Conservation (phyloP, 2,797 vertebrate genomes). For the Odontamblyopus lacepedii region DNA sequence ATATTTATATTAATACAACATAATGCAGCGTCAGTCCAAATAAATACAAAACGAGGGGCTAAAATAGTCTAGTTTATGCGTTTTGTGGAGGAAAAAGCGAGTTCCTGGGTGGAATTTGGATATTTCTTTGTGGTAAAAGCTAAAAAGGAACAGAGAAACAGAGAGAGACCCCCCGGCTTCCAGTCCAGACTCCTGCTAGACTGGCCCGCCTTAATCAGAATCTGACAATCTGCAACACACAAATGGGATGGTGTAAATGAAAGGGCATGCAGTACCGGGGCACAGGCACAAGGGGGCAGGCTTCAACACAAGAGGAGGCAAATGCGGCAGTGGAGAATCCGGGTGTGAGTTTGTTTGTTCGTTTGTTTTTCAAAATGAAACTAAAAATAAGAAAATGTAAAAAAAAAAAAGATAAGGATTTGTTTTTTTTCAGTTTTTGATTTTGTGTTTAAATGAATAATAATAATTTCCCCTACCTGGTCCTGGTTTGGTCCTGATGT, state of each 20-base stretch:
- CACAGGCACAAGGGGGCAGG: conserved; percentile 62
- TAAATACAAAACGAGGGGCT: conserved; percentile 53
- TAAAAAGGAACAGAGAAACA: conserved; percentile 42
- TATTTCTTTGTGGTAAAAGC: neutral
- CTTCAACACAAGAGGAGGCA: neutral
- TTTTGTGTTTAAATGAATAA: no score
- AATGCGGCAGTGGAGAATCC: no score
- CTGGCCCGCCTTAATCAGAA: conserved; percentile 87
- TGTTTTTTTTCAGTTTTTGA: no score
- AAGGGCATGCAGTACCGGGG: conserved; percentile 73
- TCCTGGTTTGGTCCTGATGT: no score
- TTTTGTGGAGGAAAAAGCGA: conserved; percentile 35
- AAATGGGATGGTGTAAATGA: conserved; percentile 88
- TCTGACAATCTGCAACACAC: conserved; percentile 96
- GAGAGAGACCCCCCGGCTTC: conserved; percentile 80
- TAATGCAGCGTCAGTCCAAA: conserved; percentile 43
- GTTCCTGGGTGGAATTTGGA: conserved; percentile 52
- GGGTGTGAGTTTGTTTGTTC: no score
- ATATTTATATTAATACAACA: conserved; percentile 44
- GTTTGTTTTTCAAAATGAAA: no score
- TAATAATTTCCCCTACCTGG: no score
- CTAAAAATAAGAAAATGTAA: no score
- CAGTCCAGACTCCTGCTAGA: conserved; percentile 90
- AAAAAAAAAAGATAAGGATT: no score
- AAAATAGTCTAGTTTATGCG: conserved; percentile 25